These are phyloP conservation scores for Anaspis maculata DNA, from an alignment of 2,888 invertebrate species.

Conservation along the genomic window DNA sequence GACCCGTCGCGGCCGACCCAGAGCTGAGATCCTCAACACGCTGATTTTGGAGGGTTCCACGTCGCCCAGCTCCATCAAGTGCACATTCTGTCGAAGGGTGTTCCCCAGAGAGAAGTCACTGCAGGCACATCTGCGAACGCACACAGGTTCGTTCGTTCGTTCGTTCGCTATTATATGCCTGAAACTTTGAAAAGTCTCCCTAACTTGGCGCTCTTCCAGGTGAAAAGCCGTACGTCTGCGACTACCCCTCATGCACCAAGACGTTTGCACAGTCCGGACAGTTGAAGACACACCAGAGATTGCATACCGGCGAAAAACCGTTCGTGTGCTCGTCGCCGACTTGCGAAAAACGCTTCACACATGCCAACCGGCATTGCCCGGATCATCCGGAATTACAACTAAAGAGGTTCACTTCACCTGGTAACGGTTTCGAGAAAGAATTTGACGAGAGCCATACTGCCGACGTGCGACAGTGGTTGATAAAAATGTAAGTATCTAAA, in stretches of 20 bases:
- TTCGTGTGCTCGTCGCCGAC: constrained; percentile 57
- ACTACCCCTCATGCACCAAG: constrained; percentile 61
- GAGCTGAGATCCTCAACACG: constrained; percentile 59
- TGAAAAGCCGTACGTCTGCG: constrained; percentile 65
- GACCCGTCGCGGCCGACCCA: constrained; percentile 57
- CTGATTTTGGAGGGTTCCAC: constrained; percentile 63
- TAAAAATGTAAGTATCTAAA: neutral
- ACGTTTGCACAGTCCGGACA: constrained; percentile 72
- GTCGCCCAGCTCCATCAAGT: constrained; percentile 61
- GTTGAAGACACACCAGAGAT: constrained; percentile 65
- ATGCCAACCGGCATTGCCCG: constrained; percentile 67
- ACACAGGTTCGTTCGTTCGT: constrained; percentile 57
- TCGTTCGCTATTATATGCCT: no score
- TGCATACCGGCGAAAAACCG: constrained; percentile 71
- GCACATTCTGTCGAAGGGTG: constrained; percentile 60
- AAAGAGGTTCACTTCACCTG: constrained; percentile 28
- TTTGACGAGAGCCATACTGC: constrained; percentile 40
- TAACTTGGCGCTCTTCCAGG: constrained; percentile 41
- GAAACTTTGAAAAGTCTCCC: no score
- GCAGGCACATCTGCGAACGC: constrained; percentile 59
- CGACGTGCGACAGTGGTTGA: constrained; percentile 41
- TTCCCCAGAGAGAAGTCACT: constrained; percentile 70
- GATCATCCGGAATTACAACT: constrained; percentile 57
- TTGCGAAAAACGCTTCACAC: constrained; percentile 63
- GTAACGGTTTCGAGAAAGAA: constrained; percentile 36